Percentiles rank a stretch among this genome's conserved stretches.
Evolutionary conservation across 2,113 vertebrate genomes (phyloP).

Genomic region (Ceyx melanurus): DNA sequence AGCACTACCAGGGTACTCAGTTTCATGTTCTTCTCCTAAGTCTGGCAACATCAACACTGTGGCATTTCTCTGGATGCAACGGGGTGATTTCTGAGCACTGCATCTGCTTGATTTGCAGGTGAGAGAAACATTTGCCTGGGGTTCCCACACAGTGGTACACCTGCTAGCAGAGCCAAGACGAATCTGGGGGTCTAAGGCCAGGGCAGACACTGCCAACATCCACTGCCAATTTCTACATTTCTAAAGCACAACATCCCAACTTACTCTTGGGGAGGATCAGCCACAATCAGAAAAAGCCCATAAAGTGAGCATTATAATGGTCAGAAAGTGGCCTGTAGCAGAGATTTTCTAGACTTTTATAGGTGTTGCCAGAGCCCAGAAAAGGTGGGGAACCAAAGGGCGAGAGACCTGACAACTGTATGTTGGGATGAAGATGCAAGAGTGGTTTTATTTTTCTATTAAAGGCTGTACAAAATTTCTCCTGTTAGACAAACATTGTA

Average conservation of each 20-base stretch:
- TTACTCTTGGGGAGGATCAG: not conserved
- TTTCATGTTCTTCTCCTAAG: not conserved
- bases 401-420: not conserved
- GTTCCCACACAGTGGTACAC: not conserved
- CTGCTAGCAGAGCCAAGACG: not conserved
- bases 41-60: not conserved
- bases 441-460: constrained; percentile 7
- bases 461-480: constrained; percentile 23
- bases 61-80: not conserved
- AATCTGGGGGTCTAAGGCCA: not conserved
- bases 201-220: not conserved
- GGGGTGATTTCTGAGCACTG: not conserved
- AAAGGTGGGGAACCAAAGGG: not conserved
- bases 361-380: not conserved
- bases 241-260: not conserved
- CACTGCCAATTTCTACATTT: not conserved
- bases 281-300: not conserved
- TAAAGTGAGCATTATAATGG: not conserved
- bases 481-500: not conserved
- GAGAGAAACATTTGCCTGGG: not conserved
- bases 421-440: not conserved
- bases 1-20: not conserved
- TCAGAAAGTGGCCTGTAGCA: not conserved
- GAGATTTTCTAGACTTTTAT: not conserved
- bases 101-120: not conserved